Base-by-base conservation (phyloP, 2,113 vertebrate genomes). In the Himantopus leucocephalus region DNA sequence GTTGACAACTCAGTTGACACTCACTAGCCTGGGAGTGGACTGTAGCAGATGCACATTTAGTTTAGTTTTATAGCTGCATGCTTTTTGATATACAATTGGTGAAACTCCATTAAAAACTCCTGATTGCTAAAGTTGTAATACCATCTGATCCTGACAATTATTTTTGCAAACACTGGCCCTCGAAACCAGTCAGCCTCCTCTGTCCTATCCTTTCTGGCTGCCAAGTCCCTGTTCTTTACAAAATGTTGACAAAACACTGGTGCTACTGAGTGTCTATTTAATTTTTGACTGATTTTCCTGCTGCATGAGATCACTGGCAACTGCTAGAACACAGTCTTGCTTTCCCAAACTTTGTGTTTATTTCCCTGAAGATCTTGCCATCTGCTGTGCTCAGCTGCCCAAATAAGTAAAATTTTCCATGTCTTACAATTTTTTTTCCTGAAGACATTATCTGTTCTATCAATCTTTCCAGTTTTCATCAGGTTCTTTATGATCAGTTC, bases 241-340 rank as follows among this genome's bases (percentile, higher is more conserved):
- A 94, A 92, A 84, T 92, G 92, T 97, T 98, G 97, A 98, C 96
- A 97, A 98, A 98, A 97, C 88, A 97, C 90, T 94, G 92, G 96
- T 96, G 94, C 92, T 97, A 91, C 84, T 94, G 91, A 96, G 74
- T 91, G 86, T 97, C 95, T 97, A 82, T 82, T 95, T 97, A 93
- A 94, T 97, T 95, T 97, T 87, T 97, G 93, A 95, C 90, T 86
- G 71, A 88, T 67, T 83, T 96, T 96, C 75, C 88, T 85, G 83
- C 80, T 82, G 82, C 64, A 80, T 94, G 94, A 97, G 91, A 95
- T 97, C 93, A 96, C 48, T 97, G 95, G 86, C 96, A 96, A 96
- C 72, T 85, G 95, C 97, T 96, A 97, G 96, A 96, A 95, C 94
- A 97, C 78, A 96, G 86, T 96, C 95, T 96, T 97, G 94, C 85